These are phyloP conservation scores for Parambassis ranga DNA, from an alignment of 2,797 vertebrate species.

Conservation along the genomic window DNA sequence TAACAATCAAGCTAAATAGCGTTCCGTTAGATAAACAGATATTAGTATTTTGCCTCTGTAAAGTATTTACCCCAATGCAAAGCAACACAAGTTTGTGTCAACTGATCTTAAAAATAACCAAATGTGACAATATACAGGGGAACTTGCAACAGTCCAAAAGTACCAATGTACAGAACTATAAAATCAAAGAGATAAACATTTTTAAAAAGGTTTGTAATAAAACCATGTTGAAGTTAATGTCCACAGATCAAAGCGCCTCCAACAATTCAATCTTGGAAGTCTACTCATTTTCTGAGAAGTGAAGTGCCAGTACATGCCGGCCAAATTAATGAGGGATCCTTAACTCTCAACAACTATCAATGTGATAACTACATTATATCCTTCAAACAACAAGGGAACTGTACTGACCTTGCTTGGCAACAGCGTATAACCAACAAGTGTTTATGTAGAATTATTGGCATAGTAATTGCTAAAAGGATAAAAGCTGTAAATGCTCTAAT, in stretches of 20 bases:
- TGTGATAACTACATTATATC: conserved; percentile 22
- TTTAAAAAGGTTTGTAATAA: background rate
- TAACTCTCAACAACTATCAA: background rate
- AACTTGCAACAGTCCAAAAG: background rate
- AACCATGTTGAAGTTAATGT: background rate
- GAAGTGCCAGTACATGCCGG: background rate
- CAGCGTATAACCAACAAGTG: background rate
- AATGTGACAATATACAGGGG: conserved; percentile 2
- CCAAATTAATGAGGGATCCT: background rate
- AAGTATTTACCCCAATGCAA: background rate
- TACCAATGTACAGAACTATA: background rate
- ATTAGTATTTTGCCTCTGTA: background rate
- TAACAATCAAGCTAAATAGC: too few species aligned
- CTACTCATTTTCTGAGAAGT: background rate
- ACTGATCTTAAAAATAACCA: conserved; percentile 8
- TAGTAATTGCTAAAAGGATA: background rate
- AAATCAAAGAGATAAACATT: background rate
- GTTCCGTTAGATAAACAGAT: too few species aligned
- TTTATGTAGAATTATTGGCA: conserved; percentile 19
- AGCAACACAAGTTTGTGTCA: too few species aligned
- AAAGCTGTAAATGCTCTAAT: conserved; percentile 10
- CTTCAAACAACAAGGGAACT: background rate
- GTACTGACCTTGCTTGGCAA: background rate
- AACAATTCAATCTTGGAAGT: background rate
- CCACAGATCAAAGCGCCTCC: background rate